Base-by-base conservation (phyloP, 2,113 vertebrate genomes). In the Marcusenius ussheri region DNA sequence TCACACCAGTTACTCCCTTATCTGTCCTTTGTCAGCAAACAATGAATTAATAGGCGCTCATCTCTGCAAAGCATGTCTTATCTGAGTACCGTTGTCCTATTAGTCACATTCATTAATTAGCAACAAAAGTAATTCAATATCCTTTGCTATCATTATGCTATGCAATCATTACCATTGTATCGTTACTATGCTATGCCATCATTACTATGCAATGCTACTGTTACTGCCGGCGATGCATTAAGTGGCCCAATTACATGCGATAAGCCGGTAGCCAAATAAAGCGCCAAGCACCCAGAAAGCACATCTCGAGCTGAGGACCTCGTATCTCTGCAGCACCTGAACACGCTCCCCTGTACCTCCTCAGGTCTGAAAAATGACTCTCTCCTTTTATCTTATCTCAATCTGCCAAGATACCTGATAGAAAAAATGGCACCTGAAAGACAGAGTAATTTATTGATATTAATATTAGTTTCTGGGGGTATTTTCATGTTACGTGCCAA, bases 1-100 rank as follows among this genome's bases (percentile, higher is more conserved):
- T 83, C 31, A 83, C 42, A 45, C 19, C 31, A 31, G 31, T 47
- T 47, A 46, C 56, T 62, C 42, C n/a, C 47, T 62, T 42, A 42
- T 89, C 88, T n/a, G 49, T 15, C 31, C 70, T 89, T 83, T 83
- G 70, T 89, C 27, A 49, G 88, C 17, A 35, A 58, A 88, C 80
- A 83, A 89, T 45, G 45, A 89, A 89, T 83, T 83, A 77, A 42
- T 42, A 80, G 46, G 13, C 66, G 4, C 49, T 56, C 88, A 89
- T 74, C 58, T 89, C 19, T 53, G 11, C 70, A 89, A 83, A 31
- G 17, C 27, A 17, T 31, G 58, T 66, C 39, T 74, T 89, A 89
- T 89, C 88, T 83, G 51, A 39, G 19, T 74, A 1, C 10, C 35
- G 39, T 83, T 83, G 66, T 89, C 80, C 27, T 8, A 89, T 56